These are phyloP conservation scores for Eulemur albifrons DNA, from an alignment of 2,797 vertebrate genomes.

Conservation along the genomic window DNA sequence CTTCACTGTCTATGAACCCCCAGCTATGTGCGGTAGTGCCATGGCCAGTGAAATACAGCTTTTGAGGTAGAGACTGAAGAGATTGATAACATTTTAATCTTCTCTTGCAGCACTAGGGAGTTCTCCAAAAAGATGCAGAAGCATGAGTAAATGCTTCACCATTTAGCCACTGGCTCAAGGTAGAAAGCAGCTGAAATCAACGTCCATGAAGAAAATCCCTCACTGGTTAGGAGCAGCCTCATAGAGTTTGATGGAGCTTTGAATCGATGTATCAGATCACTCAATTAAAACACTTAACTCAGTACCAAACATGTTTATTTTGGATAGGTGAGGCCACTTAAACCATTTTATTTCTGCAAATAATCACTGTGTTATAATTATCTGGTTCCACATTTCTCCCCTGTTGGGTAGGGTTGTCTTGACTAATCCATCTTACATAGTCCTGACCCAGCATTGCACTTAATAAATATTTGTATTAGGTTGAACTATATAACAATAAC, in stretches of 20 bases:
- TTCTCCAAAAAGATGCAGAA: background rate
- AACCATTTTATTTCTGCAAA: conserved; percentile 24
- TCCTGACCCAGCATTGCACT: background rate
- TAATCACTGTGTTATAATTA: background rate
- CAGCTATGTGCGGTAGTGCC: background rate
- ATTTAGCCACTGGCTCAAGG: background rate
- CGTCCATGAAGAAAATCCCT: background rate
- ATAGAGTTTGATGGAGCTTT: background rate
- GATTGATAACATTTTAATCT: background rate
- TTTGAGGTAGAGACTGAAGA: background rate
- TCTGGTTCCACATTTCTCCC: background rate
- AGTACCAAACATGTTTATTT: background rate
- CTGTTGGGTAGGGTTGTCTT: background rate
- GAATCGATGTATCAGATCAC: background rate
- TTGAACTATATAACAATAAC: background rate
- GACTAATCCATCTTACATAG: background rate
- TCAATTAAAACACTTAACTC: background rate
- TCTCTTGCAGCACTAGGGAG: background rate
- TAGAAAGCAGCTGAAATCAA: background rate
- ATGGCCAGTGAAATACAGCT: background rate
- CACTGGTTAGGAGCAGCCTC: background rate
- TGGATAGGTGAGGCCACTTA: background rate
- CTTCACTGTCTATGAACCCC: background rate
- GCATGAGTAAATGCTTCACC: background rate
- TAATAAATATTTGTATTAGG: background rate